These are phyloP conservation scores for Gastrophysa polygoni DNA, from an alignment of 2,888 invertebrate species.

Conservation along the genomic window DNA sequence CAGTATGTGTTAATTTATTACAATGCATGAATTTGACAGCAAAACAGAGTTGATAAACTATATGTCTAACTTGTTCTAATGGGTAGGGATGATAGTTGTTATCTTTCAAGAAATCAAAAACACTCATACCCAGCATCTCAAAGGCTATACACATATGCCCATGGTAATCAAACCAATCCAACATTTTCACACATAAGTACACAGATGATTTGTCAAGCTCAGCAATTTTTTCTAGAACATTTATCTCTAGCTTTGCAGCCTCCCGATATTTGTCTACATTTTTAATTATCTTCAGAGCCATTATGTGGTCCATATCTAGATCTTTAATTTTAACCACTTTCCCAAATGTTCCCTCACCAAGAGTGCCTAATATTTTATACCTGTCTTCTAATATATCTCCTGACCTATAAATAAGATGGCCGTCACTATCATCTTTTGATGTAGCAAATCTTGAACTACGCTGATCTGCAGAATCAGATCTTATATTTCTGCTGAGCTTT, in stretches of 20 bases:
- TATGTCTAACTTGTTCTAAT: conserved; percentile 96
- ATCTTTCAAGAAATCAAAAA: conserved; percentile 98
- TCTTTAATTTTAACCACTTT: conserved; percentile 99
- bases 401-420: conserved; percentile 98
- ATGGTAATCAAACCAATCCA: conserved; percentile 97
- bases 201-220: conserved; percentile 93
- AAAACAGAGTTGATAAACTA: conserved; percentile 95
- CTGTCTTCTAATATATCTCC: conserved; percentile 99
- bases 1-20: conserved; percentile 97
- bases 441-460: conserved; percentile 88
- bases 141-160: conserved; percentile 98
- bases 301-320: conserved; percentile 89
- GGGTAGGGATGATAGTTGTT: conserved; percentile 99
- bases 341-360: conserved; percentile 99
- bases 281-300: conserved; percentile 99
- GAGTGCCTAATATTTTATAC: conserved; percentile 98
- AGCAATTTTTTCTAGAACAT: conserved; percentile 95
- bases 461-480: conserved; percentile 61
- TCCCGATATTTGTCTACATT: conserved; percentile 99
- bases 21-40: conserved; percentile 98
- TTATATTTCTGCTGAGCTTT: conserved; percentile 50
- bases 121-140: conserved; percentile 96
- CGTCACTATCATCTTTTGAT: conserved; percentile 99
- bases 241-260: conserved; percentile 98
- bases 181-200: conserved; percentile 94